These are phyloP conservation scores for Scatophagus argus DNA, from an alignment of 2,113 vertebrate genomes.

Conservation along the genomic window DNA sequence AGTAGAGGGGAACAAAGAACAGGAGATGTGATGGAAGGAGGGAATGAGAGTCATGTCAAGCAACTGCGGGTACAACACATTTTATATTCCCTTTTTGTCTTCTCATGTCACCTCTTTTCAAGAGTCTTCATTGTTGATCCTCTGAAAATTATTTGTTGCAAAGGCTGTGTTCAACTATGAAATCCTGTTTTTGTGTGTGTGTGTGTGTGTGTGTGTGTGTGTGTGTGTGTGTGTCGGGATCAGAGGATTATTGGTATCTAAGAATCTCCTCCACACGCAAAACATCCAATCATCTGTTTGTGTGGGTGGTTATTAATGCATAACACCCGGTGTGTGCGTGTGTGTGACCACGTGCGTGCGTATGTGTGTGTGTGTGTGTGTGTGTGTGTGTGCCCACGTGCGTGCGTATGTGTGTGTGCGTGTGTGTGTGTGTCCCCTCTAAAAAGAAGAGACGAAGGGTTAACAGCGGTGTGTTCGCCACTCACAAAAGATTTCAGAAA, in stretches of 20 bases:
- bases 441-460: constrained; percentile 20
- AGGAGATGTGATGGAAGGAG: constrained; percentile 1
- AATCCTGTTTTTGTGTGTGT: constrained; percentile 10
- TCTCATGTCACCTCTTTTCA: constrained; percentile 3
- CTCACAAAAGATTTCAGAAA: constrained; percentile 24
- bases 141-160: constrained; percentile 31
- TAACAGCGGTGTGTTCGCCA: constrained; percentile 24
- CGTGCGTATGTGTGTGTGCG: not conserved
- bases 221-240: constrained; percentile 36
- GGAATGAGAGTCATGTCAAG: not conserved
- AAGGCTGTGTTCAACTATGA: constrained; percentile 1
- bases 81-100: not conserved
- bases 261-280: constrained; percentile 56
- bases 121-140: constrained; percentile 6
- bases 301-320: constrained; percentile 13
- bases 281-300: constrained; percentile 40
- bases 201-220: not conserved
- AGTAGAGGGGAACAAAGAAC: not conserved
- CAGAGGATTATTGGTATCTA: constrained; percentile 57
- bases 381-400: not conserved
- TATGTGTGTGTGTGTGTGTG: not conserved
- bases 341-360: not conserved
- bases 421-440: not conserved
- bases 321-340: not conserved
- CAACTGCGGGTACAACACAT: not conserved